Conservation (phyloP, 2,797 vertebrate species). For the Harpagifer antarcticus region DNA sequence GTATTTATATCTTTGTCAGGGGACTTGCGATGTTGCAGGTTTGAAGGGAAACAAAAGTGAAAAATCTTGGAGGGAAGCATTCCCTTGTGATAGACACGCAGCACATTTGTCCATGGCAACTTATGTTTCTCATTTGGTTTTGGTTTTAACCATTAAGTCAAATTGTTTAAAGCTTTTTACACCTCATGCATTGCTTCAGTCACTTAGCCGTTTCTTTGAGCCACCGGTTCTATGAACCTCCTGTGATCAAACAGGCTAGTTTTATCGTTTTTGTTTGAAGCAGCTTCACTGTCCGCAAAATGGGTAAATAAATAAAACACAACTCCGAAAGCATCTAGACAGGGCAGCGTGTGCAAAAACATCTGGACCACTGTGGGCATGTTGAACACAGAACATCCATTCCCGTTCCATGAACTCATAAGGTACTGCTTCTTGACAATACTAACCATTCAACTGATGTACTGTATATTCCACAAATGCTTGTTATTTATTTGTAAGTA, state of each 20-base stretch:
- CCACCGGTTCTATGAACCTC: slow-evolving; percentile 70
- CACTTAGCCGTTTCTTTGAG: slow-evolving; percentile 50
- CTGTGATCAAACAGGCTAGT: slow-evolving; percentile 53
- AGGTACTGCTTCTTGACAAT: slow-evolving; percentile 75
- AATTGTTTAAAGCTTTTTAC: slow-evolving; percentile 36
- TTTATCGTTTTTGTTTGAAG: slow-evolving; percentile 61
- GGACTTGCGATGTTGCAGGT: slow-evolving; percentile 39
- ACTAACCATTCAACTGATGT: slow-evolving; percentile 79
- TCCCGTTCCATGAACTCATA: slow-evolving; percentile 63
- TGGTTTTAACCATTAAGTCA: slow-evolving; percentile 24
- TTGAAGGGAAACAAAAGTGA: slow-evolving; percentile 64
- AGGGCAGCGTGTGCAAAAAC: slow-evolving; percentile 68
- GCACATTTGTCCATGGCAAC: slow-evolving; percentile 53
- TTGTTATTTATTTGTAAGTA: slow-evolving; percentile 86
- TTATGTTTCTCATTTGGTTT: slow-evolving; percentile 15
- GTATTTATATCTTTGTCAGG: slow-evolving; percentile 47
- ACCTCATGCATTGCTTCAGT: slow-evolving; percentile 43
- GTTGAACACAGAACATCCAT: slow-evolving; percentile 73
- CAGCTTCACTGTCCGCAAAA: slow-evolving; percentile 60
- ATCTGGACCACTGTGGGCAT: slow-evolving; percentile 75
- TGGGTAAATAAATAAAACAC: slow-evolving; percentile 31
- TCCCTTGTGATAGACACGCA: slow-evolving; percentile 45
- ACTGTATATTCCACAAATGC: slow-evolving; percentile 84
- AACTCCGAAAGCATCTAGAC: slow-evolving; percentile 55
- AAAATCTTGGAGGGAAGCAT: slow-evolving; percentile 37